Percentiles rank a stretch among this genome's conserved stretches.
These are phyloP conservation scores for Muntiacus muntjak DNA, from an alignment of 2,113 vertebrate species.

Conservation along the genomic window DNA sequence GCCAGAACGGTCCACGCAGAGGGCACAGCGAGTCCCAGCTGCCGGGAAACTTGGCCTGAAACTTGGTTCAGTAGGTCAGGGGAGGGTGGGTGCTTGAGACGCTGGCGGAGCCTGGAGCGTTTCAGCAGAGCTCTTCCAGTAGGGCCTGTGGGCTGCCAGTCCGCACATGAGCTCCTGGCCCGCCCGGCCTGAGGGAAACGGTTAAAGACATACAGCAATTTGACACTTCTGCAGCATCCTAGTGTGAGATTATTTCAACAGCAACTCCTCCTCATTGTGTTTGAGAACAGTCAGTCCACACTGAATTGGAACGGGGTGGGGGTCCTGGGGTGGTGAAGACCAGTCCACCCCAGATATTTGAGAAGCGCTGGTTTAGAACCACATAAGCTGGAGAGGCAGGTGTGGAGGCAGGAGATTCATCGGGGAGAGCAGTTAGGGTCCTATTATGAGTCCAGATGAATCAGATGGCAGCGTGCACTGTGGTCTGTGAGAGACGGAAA, in stretches of 20 bases:
- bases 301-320: neutral
- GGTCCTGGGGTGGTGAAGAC: neutral
- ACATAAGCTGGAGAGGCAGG: accelerated
- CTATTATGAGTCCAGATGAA: too few relatives aligned
- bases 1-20: neutral
- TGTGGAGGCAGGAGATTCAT: neutral
- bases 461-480: neutral
- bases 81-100: neutral
- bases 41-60: neutral
- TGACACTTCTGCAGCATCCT: neutral
- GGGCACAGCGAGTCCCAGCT: neutral
- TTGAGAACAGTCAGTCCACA: neutral
- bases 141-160: neutral
- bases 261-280: neutral
- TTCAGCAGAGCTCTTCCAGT: neutral
- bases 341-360: neutral
- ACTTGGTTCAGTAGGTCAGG: neutral
- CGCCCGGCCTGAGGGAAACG: neutral
- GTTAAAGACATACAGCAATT: neutral
- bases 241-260: neutral
- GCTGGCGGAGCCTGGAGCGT: neutral
- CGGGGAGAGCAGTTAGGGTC: neutral
- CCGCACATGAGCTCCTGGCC: neutral
- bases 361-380: neutral
- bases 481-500: too few relatives aligned